A percentile compares a stretch with the other conserved stretches of the same genome.
phyloP scores from a whole-genome alignment of 2,888 invertebrate genomes.

The Hirtodrosophila trivittata region DNA sequence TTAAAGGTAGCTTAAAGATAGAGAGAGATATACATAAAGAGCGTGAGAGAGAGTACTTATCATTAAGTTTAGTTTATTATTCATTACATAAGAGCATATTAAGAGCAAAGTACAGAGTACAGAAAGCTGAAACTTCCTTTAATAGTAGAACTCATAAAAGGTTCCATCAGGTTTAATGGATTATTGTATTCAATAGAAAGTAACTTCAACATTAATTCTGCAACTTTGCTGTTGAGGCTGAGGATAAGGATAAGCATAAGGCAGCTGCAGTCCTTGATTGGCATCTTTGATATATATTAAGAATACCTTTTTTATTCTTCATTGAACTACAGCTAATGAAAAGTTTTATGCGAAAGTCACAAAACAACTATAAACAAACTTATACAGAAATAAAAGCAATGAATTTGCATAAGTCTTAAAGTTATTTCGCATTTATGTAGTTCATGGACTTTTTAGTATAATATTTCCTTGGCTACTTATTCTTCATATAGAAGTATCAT shows the following conservation, averaged over 20 bases:
- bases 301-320: no score
- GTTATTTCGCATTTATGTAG: constrained; percentile 12
- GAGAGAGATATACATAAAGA: no score
- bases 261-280: no score
- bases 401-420: constrained; percentile 10
- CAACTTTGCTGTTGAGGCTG: no score
- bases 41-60: background rate
- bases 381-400: background rate
- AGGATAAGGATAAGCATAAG: no score
- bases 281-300: no score
- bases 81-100: background rate
- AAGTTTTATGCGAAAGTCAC: background rate
- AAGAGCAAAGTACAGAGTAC: background rate
- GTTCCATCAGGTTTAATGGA: no score
- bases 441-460: background rate
- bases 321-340: no score
- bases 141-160: background rate
- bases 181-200: background rate
- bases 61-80: constrained; percentile 1
- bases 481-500: background rate
- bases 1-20: background rate
- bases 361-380: constrained; percentile 3
- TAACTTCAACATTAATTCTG: no score
- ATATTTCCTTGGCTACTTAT: background rate
- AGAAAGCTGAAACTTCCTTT: background rate